Conservation (phyloP, 2,888 invertebrate genomes). For the Xylocampa areola region DNA sequence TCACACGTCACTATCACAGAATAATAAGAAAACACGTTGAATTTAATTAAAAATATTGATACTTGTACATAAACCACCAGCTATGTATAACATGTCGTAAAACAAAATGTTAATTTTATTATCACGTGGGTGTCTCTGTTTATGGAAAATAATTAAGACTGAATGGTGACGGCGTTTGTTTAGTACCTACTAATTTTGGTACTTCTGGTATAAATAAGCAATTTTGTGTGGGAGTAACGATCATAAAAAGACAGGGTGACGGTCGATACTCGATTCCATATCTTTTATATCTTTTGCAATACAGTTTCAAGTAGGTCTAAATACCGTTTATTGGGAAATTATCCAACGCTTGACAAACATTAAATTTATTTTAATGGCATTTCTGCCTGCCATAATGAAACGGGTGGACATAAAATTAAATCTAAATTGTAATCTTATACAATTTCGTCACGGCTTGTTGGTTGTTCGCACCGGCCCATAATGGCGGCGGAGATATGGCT, state of each 20-base stretch:
- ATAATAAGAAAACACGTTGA: slow-evolving; percentile 16
- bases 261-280: slow-evolving; percentile 30
- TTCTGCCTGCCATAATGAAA: slow-evolving; percentile 52
- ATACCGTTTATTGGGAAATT: slow-evolving; percentile 58
- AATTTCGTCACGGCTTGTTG: slow-evolving; percentile 62
- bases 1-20: slow-evolving; percentile 10
- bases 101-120: slow-evolving; percentile 60
- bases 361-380: slow-evolving; percentile 57
- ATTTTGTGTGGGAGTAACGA: slow-evolving; percentile 54
- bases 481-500: slow-evolving; percentile 65
- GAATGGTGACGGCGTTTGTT: slow-evolving; percentile 53
- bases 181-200: slow-evolving; percentile 57
- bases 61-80: slow-evolving; percentile 21
- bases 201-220: slow-evolving; percentile 59
- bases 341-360: slow-evolving; percentile 49
- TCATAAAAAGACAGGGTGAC: slow-evolving; percentile 44
- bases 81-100: slow-evolving; percentile 44
- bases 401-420: slow-evolving; percentile 55
- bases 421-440: slow-evolving; percentile 63
- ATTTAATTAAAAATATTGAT: slow-evolving; percentile 23
- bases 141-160: slow-evolving; percentile 61
- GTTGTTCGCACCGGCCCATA: slow-evolving; percentile 61
- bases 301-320: slow-evolving; percentile 44
- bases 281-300: slow-evolving; percentile 31
- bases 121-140: slow-evolving; percentile 53